Base-by-base conservation (phyloP, 2,113 vertebrate genomes). In the Nansenia antarctica region DNA sequence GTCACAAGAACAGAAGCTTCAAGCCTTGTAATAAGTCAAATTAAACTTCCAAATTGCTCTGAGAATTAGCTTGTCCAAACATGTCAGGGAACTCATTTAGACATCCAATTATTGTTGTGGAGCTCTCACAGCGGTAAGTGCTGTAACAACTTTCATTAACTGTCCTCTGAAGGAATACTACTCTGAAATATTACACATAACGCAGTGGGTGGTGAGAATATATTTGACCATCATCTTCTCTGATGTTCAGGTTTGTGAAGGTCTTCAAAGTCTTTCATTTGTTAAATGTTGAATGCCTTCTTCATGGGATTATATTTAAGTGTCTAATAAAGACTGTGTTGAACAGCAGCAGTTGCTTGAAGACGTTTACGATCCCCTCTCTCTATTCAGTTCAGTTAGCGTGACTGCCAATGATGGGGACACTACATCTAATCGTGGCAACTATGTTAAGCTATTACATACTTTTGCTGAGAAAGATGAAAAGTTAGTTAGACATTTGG, bases 11-110 rank as follows among this genome's bases (percentile, higher is more conserved):
- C 42, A 60, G 59, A 65, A 60, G 15, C 70, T 53, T 5, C 14
- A 67, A 73, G 69, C 71, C 77, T 79, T 73, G 65, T 79, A 89
- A 80, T 74, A 66, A 79, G 78, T 75, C 75, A 87, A 90, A 86
- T 84, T 79, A 78, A 85, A 85, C 71, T 79, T 85, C 57, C 64
- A 85, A 90, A 90, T 89, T 85, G 81, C 84, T 83, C 62, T 59
- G 76, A 88, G 81, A 85, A 86, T 88, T 80, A 83, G 74, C 79
- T 82, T 86, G 86, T 91, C 85, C 82, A 90, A 92, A 91, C 85
- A 88, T 85, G 85, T 89, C 86, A 84, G 73, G 77, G 78, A 76
- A 90, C 87, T 88, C 81, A 65, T 84, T 90, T 86, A 87, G 54
- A 89, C 83, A 85, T 82, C 82, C 89, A 92, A 91, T 92, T 90